Evolutionary conservation across 2,113 vertebrate genomes (phyloP).

Genomic region (Alethe diademata): DNA sequence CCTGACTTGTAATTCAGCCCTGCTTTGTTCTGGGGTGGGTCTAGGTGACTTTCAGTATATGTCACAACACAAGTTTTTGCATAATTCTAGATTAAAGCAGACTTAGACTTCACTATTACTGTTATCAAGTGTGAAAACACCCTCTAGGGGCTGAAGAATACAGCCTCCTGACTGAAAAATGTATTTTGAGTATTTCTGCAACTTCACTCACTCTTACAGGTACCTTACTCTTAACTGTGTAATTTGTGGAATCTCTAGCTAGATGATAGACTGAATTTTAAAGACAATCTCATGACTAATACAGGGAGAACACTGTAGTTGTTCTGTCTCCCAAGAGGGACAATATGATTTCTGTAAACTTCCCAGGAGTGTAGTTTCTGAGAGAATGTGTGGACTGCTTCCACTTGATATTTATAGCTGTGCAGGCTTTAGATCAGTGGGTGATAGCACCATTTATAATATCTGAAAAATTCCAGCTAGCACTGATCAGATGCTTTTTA

Average conservation of each 20-base stretch:
- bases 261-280: neutral
- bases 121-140: neutral
- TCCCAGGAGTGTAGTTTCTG: neutral
- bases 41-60: neutral
- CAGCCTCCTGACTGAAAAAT: neutral
- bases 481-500: neutral
- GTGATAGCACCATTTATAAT: neutral
- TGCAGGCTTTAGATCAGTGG: neutral
- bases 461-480: neutral
- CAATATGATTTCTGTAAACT: neutral
- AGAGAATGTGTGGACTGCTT: neutral
- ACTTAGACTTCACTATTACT: neutral
- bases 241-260: neutral
- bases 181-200: neutral
- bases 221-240: neutral
- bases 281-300: neutral
- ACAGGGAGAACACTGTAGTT: neutral
- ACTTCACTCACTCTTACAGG: neutral
- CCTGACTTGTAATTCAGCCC: neutral
- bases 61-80: neutral
- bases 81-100: neutral
- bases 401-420: neutral
- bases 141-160: neutral
- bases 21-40: neutral
- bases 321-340: neutral